Evolutionary conservation across 2,888 invertebrate species (phyloP).

Genomic region (Apotomis turbidana): DNA sequence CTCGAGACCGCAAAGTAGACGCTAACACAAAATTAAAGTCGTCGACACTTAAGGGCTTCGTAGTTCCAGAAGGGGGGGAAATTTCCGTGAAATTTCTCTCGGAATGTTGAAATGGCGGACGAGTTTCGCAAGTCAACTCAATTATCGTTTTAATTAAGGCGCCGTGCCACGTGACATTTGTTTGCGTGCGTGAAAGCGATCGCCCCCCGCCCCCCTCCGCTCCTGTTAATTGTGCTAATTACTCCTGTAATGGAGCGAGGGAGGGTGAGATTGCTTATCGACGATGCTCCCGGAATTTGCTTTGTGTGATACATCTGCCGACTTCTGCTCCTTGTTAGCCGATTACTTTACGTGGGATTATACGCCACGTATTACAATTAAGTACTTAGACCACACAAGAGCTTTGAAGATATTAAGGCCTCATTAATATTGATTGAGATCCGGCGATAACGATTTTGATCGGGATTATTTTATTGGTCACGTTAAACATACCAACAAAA

Average conservation of each 20-base stretch:
- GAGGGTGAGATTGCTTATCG: conserved; percentile 81
- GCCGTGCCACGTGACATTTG: conserved; percentile 82
- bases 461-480: background rate
- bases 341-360: conserved; percentile 29
- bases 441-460: background rate
- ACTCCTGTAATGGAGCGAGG: conserved; percentile 81
- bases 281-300: conserved; percentile 75
- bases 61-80: conserved; percentile 71
- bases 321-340: conserved; percentile 42
- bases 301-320: conserved; percentile 68
- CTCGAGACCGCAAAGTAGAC: conserved; percentile 79
- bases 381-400: background rate
- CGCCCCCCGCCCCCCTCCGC: conserved; percentile 59
- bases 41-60: conserved; percentile 81
- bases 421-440: background rate
- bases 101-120: conserved; percentile 82
- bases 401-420: background rate
- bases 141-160: conserved; percentile 85
- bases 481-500: too few species aligned
- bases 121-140: conserved; percentile 84
- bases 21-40: conserved; percentile 83
- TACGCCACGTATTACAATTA: conserved; percentile 12
- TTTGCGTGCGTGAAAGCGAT: conserved; percentile 83
- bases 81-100: conserved; percentile 79
- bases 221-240: conserved; percentile 84